phyloP scores from a whole-genome alignment of 1,140 invertebrate genomes.

The Drosophila elegans region DNA sequence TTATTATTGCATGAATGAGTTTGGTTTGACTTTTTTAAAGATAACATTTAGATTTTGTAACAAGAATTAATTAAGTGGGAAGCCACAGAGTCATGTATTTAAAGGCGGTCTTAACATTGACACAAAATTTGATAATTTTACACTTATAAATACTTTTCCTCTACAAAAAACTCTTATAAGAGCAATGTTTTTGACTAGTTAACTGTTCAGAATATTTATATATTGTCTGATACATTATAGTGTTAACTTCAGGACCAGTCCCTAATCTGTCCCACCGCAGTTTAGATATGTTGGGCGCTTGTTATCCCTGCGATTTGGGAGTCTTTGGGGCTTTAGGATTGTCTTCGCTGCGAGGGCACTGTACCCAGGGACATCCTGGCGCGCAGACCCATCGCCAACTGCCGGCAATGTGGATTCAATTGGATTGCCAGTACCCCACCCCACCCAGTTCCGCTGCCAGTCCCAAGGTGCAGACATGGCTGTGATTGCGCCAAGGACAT shows the following conservation, averaged over 20 bases:
- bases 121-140: too few relatives aligned
- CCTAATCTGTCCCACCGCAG: neutral
- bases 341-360: neutral
- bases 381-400: slow-evolving; percentile 26
- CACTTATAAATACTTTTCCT: too few relatives aligned
- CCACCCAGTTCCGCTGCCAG: neutral
- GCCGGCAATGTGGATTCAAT: slow-evolving; percentile 42
- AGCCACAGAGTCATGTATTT: too few relatives aligned
- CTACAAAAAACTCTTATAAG: too few relatives aligned
- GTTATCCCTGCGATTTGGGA: neutral
- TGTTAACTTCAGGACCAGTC: neutral
- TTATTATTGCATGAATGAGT: too few relatives aligned
- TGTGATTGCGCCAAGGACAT: slow-evolving; percentile 68
- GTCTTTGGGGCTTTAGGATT: slow-evolving; percentile 16
- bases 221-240: too few relatives aligned
- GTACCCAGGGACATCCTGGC: neutral
- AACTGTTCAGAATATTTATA: too few relatives aligned
- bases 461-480: slow-evolving; percentile 41
- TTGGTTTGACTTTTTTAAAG: too few relatives aligned
- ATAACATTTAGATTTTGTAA: too few relatives aligned
- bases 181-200: too few relatives aligned
- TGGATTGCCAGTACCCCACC: slow-evolving; percentile 10
- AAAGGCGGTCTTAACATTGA: too few relatives aligned
- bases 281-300: neutral
- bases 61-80: too few relatives aligned